Percentiles rank a stretch among this genome's conserved stretches.
Evolutionary conservation across 1,140 invertebrate species (phyloP).

Genomic region (Zelostemma sp.): DNA sequence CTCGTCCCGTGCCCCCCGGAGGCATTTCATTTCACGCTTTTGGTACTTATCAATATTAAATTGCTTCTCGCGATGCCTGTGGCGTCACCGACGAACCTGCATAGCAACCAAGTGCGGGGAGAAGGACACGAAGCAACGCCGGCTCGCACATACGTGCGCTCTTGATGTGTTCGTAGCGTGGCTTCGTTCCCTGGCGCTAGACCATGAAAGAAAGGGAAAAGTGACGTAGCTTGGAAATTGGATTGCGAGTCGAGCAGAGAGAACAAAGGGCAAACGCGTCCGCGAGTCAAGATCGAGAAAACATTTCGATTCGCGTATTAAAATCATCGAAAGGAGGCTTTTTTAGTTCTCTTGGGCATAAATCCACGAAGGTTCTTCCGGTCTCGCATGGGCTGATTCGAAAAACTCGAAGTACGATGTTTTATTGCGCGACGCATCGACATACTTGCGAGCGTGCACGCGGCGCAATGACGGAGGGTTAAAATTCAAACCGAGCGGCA

Average conservation of each 20-base stretch:
- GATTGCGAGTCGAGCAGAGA: conserved; percentile 7
- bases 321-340: no score
- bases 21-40: conserved; percentile 32
- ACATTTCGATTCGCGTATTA: conserved; percentile 29
- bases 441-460: conserved; percentile 17
- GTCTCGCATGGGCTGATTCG: no score
- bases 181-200: conserved; percentile 28
- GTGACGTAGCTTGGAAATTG: conserved; percentile 17
- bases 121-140: conserved; percentile 49
- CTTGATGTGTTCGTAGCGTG: conserved; percentile 17
- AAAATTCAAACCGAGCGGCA: conserved; percentile 40
- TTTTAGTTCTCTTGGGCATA: no score
- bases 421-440: conserved; percentile 21
- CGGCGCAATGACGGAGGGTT: conserved; percentile 36
- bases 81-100: conserved; percentile 60
- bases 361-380: no score
- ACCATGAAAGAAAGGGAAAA: conserved; percentile 39
- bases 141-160: neutral
- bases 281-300: conserved; percentile 23
- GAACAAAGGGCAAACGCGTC: conserved; percentile 14
- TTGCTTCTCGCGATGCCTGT: conserved; percentile 53
- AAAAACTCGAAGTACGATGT: no score
- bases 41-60: conserved; percentile 63
- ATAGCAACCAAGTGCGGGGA: conserved; percentile 60
- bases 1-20: neutral